Base-by-base conservation (phyloP, 2,113 vertebrate species). In the Electrona antarctica region DNA sequence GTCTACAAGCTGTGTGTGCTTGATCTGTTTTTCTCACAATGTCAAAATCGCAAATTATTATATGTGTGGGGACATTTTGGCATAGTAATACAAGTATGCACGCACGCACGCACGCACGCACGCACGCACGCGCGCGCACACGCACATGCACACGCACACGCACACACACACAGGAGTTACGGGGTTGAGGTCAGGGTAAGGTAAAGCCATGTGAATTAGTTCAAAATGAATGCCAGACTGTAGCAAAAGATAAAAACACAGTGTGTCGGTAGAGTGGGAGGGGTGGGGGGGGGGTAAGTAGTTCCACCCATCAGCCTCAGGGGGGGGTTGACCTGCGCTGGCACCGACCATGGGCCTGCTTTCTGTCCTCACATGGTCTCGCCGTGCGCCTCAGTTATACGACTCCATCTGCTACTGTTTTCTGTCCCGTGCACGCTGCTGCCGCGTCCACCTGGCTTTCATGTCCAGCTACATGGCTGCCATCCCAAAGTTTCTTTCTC, bases 211-310 rank as follows among this genome's bases (percentile, higher is more conserved):
- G n/a, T 63, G 68, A 77, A 54, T 51, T 61, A 70, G 67, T 58
- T 73, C 47, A 13, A 79, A 83, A 85, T 71, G 70, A 65, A 80
- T 77, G 58, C 78, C 80, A 87, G 63, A 80, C 69, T 8, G 58
- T 52, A 73, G 28, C 56, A 48, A 13, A 15, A 79, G 74, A 85
- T 78, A 47, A 81, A 85, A 79, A 66, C n/a, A 48, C 11, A 49
- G 15, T 52, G 9, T 65, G 29, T 15, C 3, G 3, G 33, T 41
- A 6, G 33, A 2, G 33, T 3, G 33, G 33, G 33, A 2, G 33
- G 33, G 29, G 29, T 2, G 29, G 33, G 33, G 33, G 33, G 33
- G 3, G 1, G 33, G 33, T 10, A 41, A 4, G 21, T 12, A 45
- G 65, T 60, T 66, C 21, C 21, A 57, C 47, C 54, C 73, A 77